Conservation (phyloP, 2,888 invertebrate genomes). For the Gortyna flavago region DNA sequence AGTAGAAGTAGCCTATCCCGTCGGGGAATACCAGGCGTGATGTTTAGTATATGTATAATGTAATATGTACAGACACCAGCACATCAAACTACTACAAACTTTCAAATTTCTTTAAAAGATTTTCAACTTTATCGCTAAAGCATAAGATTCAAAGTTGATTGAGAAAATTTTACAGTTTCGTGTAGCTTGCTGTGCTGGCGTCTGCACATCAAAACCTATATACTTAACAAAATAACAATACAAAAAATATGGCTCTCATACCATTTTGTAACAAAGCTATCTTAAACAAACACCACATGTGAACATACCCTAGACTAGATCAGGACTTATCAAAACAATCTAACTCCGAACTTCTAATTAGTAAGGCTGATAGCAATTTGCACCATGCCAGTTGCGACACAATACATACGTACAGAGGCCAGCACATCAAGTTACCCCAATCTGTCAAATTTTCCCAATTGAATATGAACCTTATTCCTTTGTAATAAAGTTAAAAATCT, state of each 20-base stretch:
- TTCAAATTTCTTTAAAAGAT: no score
- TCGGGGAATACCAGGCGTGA: background rate
- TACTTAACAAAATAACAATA: background rate
- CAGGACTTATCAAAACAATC: slow-evolving; percentile 58
- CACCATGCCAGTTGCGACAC: slow-evolving; percentile 78
- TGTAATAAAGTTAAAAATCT: no score
- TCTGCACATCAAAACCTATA: background rate
- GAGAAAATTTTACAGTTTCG: no score
- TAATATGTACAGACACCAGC: no score
- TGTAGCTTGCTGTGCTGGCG: no score
- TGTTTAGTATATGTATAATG: background rate
- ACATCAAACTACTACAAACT: no score
- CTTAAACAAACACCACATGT: slow-evolving; percentile 34
- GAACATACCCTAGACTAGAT: slow-evolving; percentile 56
- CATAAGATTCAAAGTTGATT: no score
- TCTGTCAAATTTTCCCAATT: no score
- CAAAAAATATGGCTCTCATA: background rate
- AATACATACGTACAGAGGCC: slow-evolving; percentile 69
- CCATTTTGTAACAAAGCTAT: background rate
- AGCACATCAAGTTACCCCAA: no score
- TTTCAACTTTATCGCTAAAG: no score
- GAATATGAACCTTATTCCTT: no score
- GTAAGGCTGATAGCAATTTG: slow-evolving; percentile 82
- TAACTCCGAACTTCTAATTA: slow-evolving; percentile 79
- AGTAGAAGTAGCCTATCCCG: background rate